A percentile compares a stretch with the other conserved stretches of the same genome.
Evolutionary conservation across 1,140 invertebrate species (phyloP).

Genomic region (Trichomalopsis sarcophagae): DNA sequence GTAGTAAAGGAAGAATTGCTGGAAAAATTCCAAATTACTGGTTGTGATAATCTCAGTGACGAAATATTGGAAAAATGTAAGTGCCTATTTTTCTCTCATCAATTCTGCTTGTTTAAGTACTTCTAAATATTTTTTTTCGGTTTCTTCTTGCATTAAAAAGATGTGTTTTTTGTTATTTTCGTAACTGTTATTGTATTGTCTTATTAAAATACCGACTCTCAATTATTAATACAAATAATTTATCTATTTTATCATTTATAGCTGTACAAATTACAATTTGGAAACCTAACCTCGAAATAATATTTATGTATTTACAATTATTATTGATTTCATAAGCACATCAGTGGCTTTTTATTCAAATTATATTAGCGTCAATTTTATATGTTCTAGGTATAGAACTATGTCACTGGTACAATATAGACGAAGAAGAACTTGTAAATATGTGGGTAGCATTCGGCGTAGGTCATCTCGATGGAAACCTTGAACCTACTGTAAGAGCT

Average conservation of each 20-base stretch:
- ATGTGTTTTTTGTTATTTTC: neutral
- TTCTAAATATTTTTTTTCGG: neutral
- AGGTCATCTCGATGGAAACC: constrained; percentile 58
- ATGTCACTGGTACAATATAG: constrained; percentile 62
- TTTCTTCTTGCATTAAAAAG: neutral
- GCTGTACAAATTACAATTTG: neutral
- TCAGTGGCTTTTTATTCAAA: neutral
- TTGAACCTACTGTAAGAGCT: constrained; percentile 63
- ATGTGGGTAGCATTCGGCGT: constrained; percentile 69
- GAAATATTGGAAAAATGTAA: constrained; percentile 66
- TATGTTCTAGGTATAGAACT: constrained; percentile 67
- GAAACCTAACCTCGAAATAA: constrained; percentile 22
- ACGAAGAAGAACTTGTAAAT: constrained; percentile 70
- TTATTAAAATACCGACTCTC: neutral
- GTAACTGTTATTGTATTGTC: neutral
- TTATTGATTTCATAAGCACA: neutral
- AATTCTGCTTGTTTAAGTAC: neutral
- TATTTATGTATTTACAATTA: neutral
- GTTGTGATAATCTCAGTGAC: constrained; percentile 58
- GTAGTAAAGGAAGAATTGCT: constrained; percentile 58
- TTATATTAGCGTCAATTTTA: neutral
- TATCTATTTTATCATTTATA: neutral
- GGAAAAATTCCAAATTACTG: constrained; percentile 61
- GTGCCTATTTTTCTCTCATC: constrained; percentile 49
- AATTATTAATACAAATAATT: neutral